These are phyloP conservation scores for Lepisosteus osseus DNA, from an alignment of 2,113 vertebrate genomes.

Conservation along the genomic window DNA sequence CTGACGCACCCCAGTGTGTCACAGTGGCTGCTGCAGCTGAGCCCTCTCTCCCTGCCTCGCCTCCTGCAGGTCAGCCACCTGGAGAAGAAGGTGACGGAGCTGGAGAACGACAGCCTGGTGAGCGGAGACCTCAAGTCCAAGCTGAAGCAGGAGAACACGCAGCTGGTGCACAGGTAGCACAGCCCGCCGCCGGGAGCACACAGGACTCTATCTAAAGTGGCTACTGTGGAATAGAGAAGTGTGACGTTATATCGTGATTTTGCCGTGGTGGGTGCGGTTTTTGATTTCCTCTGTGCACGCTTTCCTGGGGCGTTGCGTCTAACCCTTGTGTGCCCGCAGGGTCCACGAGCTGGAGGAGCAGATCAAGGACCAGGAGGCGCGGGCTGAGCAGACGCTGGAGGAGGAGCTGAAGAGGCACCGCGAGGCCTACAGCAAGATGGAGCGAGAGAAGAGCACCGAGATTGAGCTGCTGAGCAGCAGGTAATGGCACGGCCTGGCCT, in stretches of 20 bases:
- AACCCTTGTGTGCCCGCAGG: conserved; percentile 50
- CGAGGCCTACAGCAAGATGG: conserved; percentile 81
- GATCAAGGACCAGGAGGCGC: conserved; percentile 89
- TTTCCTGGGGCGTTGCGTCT: too few species aligned
- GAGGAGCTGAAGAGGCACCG: conserved; percentile 79
- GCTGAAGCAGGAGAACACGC: conserved; percentile 90
- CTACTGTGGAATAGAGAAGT: too few species aligned
- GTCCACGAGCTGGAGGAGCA: conserved; percentile 93
- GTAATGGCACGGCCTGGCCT: conserved; percentile 47
- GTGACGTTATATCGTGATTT: too few species aligned
- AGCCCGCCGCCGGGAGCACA: too few species aligned
- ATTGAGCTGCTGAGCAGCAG: conserved; percentile 83
- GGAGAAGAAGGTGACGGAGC: conserved; percentile 90
- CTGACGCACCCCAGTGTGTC: conserved; percentile 5
- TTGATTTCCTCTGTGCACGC: too few species aligned
- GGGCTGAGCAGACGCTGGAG: conserved; percentile 76
- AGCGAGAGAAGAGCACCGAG: conserved; percentile 83
- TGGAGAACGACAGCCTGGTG: conserved; percentile 85
- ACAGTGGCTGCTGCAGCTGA: background rate
- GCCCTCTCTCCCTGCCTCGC: background rate
- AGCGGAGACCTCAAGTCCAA: conserved; percentile 87
- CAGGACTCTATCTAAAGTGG: too few species aligned
- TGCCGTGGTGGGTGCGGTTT: too few species aligned
- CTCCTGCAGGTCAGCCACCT: conserved; percentile 77
- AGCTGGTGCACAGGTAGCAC: conserved; percentile 88